Percentiles rank a stretch among this genome's conserved stretches.
These are phyloP conservation scores for Parnassius orleans DNA, from an alignment of 2,888 invertebrate species.

Conservation along the genomic window DNA sequence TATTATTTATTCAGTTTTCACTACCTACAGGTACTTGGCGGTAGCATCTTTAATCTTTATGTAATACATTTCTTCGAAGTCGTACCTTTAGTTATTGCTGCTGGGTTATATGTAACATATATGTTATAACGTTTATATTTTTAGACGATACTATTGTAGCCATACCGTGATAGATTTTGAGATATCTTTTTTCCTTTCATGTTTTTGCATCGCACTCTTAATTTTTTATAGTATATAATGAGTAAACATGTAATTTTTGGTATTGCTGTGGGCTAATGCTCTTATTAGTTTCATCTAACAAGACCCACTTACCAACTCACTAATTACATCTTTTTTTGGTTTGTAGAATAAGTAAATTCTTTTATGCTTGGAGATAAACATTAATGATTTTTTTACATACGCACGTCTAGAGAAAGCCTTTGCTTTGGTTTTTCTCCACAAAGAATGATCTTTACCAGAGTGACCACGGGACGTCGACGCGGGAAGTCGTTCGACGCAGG, in stretches of 20 bases:
- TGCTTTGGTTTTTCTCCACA: conserved; percentile 3
- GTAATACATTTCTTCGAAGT: background rate
- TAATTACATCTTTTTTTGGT: conserved; percentile 8
- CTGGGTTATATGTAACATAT: too few relatives aligned
- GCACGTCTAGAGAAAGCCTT: conserved; percentile 12
- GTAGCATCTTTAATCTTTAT: conserved; percentile 7
- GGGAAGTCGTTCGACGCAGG: too few relatives aligned
- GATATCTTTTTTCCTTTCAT: background rate
- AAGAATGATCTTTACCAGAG: too few relatives aligned
- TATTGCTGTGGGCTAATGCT: conserved; percentile 8
- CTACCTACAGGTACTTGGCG: conserved; percentile 1
- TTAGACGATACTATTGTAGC: too few relatives aligned
- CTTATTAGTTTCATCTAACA: conserved; percentile 4
- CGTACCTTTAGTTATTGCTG: too few relatives aligned
- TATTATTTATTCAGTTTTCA: conserved; percentile 22
- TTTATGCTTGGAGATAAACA: conserved; percentile 8
- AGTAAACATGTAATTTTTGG: conserved; percentile 10
- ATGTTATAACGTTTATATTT: too few relatives aligned
- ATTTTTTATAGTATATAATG: conserved; percentile 4
- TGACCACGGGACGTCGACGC: too few relatives aligned
- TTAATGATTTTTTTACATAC: conserved; percentile 8
- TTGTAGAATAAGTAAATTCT: too few relatives aligned
- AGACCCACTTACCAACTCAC: conserved; percentile 22
- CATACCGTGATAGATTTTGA: too few relatives aligned
- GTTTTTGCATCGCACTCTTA: background rate